A percentile compares a stretch with the other conserved stretches of the same genome.
Conservation (phyloP, 2,888 invertebrate species). For the Myopa testacea region DNA sequence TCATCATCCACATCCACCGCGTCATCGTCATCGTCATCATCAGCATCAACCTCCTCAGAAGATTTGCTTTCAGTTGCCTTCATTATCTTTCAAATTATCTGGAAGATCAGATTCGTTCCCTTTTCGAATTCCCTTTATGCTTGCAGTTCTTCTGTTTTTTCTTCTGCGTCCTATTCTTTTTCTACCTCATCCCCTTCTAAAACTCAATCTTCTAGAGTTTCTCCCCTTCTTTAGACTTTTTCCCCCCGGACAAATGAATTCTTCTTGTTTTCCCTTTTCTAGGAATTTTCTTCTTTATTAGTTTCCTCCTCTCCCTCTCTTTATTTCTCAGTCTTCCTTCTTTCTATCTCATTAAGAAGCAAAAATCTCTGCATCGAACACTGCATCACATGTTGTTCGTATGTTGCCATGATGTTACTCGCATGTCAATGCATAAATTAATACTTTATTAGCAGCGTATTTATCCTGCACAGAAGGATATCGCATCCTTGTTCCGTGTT, state of each 20-base stretch:
- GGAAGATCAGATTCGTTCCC: too few relatives aligned
- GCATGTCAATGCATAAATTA: conserved; percentile 45
- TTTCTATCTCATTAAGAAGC: neutral
- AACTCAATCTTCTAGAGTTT: too few relatives aligned
- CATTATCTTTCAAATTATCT: neutral
- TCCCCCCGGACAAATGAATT: too few relatives aligned
- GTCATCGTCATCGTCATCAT: neutral
- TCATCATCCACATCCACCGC: neutral
- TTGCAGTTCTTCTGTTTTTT: neutral
- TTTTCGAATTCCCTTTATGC: neutral
- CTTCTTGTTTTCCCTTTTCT: neutral
- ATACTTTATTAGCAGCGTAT: conserved; percentile 42
- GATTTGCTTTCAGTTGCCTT: neutral
- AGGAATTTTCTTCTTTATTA: neutral
- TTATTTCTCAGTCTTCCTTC: neutral
- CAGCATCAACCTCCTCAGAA: neutral
- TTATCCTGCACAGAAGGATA: conserved; percentile 18
- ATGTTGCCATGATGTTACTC: conserved; percentile 3
- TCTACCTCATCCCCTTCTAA: neutral
- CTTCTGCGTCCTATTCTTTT: neutral
- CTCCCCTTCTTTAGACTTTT: too few relatives aligned
- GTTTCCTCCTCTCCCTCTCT: neutral
- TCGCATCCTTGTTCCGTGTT: conserved; percentile 22
- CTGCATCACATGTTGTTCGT: neutral
- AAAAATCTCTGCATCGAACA: neutral